phyloP scores from a whole-genome alignment of 2,113 vertebrate species.

The Upupa epops region DNA sequence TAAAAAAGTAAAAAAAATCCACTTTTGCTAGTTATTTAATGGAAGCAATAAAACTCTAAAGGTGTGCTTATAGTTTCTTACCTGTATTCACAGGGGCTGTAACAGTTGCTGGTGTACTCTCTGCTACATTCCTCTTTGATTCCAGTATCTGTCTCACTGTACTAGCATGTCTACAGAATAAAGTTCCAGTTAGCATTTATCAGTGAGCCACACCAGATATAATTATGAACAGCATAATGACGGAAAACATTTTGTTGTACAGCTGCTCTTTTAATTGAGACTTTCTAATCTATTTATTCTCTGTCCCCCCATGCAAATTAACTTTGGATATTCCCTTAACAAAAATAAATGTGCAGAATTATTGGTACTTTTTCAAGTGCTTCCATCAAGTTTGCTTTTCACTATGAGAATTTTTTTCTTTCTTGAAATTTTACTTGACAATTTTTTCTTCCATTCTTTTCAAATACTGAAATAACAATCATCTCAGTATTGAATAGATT shows the following conservation, averaged over 20 bases:
- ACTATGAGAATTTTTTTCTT: background rate
- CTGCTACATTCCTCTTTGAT: constrained; percentile 76
- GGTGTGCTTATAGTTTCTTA: constrained; percentile 16
- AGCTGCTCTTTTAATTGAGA: background rate
- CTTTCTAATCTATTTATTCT: background rate
- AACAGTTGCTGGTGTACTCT: constrained; percentile 63
- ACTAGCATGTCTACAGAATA: constrained; percentile 67
- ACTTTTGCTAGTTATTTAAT: background rate
- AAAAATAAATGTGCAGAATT: background rate
- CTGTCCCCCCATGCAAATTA: background rate
- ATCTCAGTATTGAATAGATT: background rate
- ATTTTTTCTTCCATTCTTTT: background rate
- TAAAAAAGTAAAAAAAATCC: background rate
- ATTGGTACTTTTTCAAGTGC: background rate
- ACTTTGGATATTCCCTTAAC: background rate
- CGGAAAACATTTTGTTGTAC: background rate
- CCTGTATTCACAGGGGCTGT: constrained; percentile 74
- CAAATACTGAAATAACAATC: background rate
- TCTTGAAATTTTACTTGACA: background rate
- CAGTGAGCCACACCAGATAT: background rate
- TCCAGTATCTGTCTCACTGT: constrained; percentile 83
- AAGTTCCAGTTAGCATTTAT: constrained; percentile 19
- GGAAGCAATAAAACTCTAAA: background rate
- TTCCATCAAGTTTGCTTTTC: background rate
- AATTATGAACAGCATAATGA: background rate